Base-by-base conservation (phyloP, 2,113 vertebrate genomes). In the Alexandromys fortis region DNA sequence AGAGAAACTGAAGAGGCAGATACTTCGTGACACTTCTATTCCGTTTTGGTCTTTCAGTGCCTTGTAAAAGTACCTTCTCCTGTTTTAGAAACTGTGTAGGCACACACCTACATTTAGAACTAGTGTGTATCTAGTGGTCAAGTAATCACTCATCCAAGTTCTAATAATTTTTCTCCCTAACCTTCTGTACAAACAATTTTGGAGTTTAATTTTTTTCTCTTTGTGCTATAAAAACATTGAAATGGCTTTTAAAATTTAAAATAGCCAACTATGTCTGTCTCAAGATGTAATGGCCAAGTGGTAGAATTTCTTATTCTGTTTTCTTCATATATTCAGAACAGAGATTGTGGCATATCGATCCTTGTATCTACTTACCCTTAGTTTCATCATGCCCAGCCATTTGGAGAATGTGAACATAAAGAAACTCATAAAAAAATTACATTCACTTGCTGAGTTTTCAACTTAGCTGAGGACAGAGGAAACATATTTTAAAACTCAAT, bases 201-300 rank as follows among this genome's bases (percentile, higher is more conserved):
- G 30, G 21, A 75, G 21, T 0, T 97, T 90, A 52, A 14, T 30
- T 22, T 82, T 86, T 87, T 47, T 3, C 65, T 45, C 73, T 67
- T 5, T 70, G 0, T 63, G 24, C 68, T 88, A 89, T 47, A 83
- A 89, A 72, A 77, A 45, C 38, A 21, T 30, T 63, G 28, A 88
- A 68, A 77, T 65, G 30, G 55, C n/a, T 95, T 94, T 19, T 72
- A 94, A 96, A 83, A 85, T 77, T 65, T 92, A 92, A 19, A 86
- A 83, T 47, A 61, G 30, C 55, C 30, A n/a, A 26, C 49, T 30
- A 22, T 78, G 63, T 86, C n/a, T 76, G 3, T 75, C 38, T 90
- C 10, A 86, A 72, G 78, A 14, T 42, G 5, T 63, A 61, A 75
- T 26, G 58, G 49, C 72, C 2, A 86, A 17, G 45, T 42, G 6